A percentile compares a stretch with the other conserved stretches of the same genome.
Evolutionary conservation across 2,888 invertebrate genomes (phyloP).

Genomic region (Sturmia bella): DNA sequence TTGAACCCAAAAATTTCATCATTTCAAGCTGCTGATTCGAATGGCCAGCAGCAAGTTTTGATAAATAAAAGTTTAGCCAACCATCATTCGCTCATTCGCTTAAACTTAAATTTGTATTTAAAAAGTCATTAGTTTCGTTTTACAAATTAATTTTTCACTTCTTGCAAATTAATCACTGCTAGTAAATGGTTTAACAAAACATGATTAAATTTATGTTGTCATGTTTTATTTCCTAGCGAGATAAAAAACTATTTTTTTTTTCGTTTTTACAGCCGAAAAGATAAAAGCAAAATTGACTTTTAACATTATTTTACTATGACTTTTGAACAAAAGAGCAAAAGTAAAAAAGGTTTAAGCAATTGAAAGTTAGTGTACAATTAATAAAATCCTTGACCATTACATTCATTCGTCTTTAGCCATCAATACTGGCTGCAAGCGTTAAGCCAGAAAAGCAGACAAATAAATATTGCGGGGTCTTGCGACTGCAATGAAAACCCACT

Average conservation of each 20-base stretch:
- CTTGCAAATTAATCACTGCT: conserved; percentile 41
- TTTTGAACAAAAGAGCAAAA: background rate
- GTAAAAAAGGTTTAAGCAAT: conserved; percentile 34
- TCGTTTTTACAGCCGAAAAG: conserved; percentile 8
- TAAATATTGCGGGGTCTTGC: background rate
- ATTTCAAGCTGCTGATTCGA: background rate
- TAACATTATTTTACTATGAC: conserved; percentile 1
- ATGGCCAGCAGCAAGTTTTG: background rate
- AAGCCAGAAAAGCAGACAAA: background rate
- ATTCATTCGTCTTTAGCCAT: conserved; percentile 49
- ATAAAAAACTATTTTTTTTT: conserved; percentile 16
- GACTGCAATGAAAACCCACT: conserved; percentile 56
- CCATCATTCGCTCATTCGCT: background rate
- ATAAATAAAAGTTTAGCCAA: background rate
- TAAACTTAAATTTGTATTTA: background rate
- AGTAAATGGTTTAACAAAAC: conserved; percentile 23
- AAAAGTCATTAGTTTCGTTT: conserved; percentile 7
- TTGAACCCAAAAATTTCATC: too few relatives aligned
- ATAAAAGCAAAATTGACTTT: background rate
- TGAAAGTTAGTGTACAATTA: conserved; percentile 53
- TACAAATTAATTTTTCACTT: conserved; percentile 25
- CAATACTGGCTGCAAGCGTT: conserved; percentile 29
- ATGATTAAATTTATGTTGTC: conserved; percentile 4
- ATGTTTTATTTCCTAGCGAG: background rate
- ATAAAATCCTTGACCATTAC: conserved; percentile 61